A percentile compares a stretch with the other conserved stretches of the same genome.
phyloP scores from a whole-genome alignment of 2,797 vertebrate genomes.

The Lerista edwardsae region DNA sequence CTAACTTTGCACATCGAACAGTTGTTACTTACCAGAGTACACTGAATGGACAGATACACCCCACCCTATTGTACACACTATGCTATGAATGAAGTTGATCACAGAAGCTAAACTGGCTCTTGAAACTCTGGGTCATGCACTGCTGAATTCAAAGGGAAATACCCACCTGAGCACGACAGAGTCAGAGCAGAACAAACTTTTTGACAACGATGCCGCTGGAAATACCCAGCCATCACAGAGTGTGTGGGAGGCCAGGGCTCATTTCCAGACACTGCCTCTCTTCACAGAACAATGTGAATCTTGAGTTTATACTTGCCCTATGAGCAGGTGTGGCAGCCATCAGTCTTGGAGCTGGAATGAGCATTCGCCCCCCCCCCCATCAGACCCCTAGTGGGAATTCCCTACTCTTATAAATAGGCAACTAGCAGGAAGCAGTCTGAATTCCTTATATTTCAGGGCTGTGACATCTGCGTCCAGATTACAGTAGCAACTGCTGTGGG shows the following conservation, averaged over 20 bases:
- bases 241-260: background rate
- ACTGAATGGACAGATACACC: background rate
- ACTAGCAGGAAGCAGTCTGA: background rate
- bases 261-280: background rate
- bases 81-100: background rate
- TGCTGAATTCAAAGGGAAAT: background rate
- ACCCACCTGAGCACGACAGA: background rate
- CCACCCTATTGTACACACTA: background rate
- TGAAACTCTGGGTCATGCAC: background rate
- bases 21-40: background rate
- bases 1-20: background rate
- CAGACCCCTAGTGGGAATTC: background rate
- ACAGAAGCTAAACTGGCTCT: background rate
- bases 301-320: background rate
- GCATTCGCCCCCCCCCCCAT: background rate
- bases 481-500: background rate
- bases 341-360: background rate
- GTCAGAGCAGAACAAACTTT: background rate
- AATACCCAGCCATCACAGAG: background rate
- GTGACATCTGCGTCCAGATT: background rate
- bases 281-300: background rate
- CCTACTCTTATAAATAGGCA: conserved; percentile 5
- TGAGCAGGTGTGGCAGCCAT: background rate
- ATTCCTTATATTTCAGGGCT: background rate
- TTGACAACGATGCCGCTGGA: background rate